These are phyloP conservation scores for Mugil cephalus DNA, from an alignment of 2,113 vertebrate species.

Conservation along the genomic window DNA sequence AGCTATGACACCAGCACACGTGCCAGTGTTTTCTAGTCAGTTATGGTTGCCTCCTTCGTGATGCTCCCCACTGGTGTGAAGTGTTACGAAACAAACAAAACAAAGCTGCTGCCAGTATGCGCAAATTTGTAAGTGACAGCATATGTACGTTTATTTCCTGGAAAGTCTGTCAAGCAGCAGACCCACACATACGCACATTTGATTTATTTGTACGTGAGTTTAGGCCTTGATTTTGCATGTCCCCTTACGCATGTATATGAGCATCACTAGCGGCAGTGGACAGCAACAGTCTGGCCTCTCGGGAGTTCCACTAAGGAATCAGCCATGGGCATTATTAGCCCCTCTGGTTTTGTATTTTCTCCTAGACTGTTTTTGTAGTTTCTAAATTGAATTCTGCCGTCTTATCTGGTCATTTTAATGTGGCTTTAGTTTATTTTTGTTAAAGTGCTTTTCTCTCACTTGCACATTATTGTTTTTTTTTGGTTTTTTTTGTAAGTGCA, in stretches of 20 bases:
- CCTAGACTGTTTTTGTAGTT: not conserved
- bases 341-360: not conserved
- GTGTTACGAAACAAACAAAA: constrained; percentile 5
- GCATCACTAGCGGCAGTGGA: too few relatives aligned
- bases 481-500: not conserved
- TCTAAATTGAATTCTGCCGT: not conserved
- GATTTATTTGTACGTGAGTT: not conserved
- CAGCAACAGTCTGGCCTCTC: too few relatives aligned
- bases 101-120: constrained; percentile 27
- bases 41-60: constrained; percentile 19
- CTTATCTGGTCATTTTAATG: constrained; percentile 1
- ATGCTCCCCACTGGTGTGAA: constrained; percentile 37
- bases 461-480: not conserved
- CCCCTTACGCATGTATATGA: not conserved
- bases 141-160: constrained; percentile 3
- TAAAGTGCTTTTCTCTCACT: not conserved
- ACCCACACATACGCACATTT: not conserved
- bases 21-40: constrained; percentile 6
- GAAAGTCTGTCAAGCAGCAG: not conserved
- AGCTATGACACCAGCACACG: not conserved
- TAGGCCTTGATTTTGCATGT: not conserved
- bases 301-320: too few relatives aligned
- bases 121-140: constrained; percentile 18
- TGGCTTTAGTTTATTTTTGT: constrained; percentile 23
- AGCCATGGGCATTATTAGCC: not conserved